Conservation (phyloP, 2,888 invertebrate genomes). For the Actias luna region DNA sequence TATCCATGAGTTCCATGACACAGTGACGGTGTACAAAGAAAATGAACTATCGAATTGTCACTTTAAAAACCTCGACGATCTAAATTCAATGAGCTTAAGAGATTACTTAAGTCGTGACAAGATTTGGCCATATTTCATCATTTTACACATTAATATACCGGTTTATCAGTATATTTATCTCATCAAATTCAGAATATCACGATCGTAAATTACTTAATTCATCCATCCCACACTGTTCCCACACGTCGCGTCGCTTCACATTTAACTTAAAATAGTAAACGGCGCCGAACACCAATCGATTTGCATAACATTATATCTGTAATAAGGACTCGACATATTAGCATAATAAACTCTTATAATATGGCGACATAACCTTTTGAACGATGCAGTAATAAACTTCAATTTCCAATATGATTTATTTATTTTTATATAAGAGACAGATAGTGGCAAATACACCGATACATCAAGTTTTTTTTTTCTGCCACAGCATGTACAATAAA, state of each 20-base stretch:
- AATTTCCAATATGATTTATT: no score
- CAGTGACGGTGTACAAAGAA: no score
- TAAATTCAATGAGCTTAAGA: background rate
- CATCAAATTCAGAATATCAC: conserved; percentile 19
- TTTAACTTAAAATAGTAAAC: conserved; percentile 29
- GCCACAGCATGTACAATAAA: no score
- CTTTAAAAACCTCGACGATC: background rate
- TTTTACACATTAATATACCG: background rate
- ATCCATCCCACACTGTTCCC: conserved; percentile 40
- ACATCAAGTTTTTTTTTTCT: no score
- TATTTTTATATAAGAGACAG: no score
- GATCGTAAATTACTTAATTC: conserved; percentile 35
- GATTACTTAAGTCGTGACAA: background rate
- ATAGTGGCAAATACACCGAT: no score
- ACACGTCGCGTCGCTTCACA: conserved; percentile 29
- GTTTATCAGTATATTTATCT: conserved; percentile 16
- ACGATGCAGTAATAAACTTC: no score
- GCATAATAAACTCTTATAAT: background rate
- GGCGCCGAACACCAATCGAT: conserved; percentile 6
- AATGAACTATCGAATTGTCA: no score
- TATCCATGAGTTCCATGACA: no score
- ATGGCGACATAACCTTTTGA: background rate
- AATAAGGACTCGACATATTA: conserved; percentile 3
- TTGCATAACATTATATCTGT: background rate
- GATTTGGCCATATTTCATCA: background rate